Base-by-base conservation (phyloP, 2,888 invertebrate species). In the Gari tellinella region DNA sequence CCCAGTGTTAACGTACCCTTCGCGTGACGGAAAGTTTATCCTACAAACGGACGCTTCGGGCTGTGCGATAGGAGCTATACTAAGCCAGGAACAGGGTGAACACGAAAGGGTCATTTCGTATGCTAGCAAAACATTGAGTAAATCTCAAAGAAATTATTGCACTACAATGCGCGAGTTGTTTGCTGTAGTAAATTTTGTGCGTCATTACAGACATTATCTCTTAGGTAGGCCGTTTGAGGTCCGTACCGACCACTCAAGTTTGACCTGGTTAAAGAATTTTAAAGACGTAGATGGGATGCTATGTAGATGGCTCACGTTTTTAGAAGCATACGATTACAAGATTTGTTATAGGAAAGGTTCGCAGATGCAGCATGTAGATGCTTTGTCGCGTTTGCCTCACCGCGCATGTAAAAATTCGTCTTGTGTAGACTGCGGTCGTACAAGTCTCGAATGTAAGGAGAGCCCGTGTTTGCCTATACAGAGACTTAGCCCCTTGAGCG, bases 71-170 rank as follows among this genome's bases (percentile, higher is more conserved):
- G 65, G 65, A 12, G 52, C 62, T 3, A 45, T 62, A 7, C 31
- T 62, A 3, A 25, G 26, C 1, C 52, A 62, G 15, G 19, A 43
- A 15, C 52, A 52, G 41, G 31, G 52, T 43, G 52, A 43, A 19
- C 7, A 41, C 15, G 52, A 62, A 19, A 21, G 37, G 21, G 58
- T 63, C 0, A 60, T 73, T 25, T 52, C 63, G 12, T 73, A 73
- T 51, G 41, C 48, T n/a, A 68, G 73, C 41, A 67, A 58, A 38
- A 37, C 51, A 4, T 23, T 73, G n/a, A 57, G 40, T 21, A 45
- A 41, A 25, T 21, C 15, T 31, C 43, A 62, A 31, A 0, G 5
- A 26, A 49, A 26, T 15, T 62, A 62, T 43, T 62, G 62, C 31
- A 25, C 41, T 12, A 62, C 41, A 23, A 12, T 43, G 0, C 51